These are phyloP conservation scores for Cabera pusaria DNA, from an alignment of 2,888 invertebrate genomes.

Conservation along the genomic window DNA sequence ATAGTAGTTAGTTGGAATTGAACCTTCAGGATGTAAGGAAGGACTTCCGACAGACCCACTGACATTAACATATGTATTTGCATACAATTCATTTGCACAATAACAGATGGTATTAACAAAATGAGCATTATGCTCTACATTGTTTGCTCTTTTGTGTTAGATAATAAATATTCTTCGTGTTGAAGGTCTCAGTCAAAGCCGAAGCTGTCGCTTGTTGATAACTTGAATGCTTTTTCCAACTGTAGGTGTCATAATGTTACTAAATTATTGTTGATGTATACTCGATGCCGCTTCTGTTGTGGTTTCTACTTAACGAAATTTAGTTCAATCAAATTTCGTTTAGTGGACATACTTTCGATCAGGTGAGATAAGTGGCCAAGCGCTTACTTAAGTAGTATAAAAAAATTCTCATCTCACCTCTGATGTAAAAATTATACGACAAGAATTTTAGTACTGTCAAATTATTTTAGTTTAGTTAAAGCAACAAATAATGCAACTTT, in stretches of 20 bases:
- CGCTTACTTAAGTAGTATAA: too few species aligned
- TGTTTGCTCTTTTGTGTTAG: slow-evolving; percentile 23
- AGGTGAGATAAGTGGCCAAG: too few species aligned
- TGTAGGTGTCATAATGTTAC: slow-evolving; percentile 10
- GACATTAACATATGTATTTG: slow-evolving; percentile 33
- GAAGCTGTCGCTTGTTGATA: slow-evolving; percentile 23
- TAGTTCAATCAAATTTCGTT: too few species aligned
- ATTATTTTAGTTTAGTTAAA: too few species aligned
- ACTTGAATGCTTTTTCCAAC: slow-evolving; percentile 4
- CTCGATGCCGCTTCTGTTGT: too few species aligned
- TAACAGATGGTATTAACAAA: slow-evolving; percentile 23
- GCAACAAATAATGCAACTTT: too few species aligned
- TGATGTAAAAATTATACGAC: too few species aligned
- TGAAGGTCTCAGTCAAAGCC: slow-evolving; percentile 24
- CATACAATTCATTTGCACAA: slow-evolving; percentile 33
- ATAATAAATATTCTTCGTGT: slow-evolving; percentile 29
- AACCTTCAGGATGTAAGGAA: slow-evolving; percentile 54
- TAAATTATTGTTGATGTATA: slow-evolving; percentile 11
- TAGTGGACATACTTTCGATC: too few species aligned
- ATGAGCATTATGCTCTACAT: slow-evolving; percentile 23
- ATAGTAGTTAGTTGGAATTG: too few species aligned
- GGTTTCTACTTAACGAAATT: too few species aligned
- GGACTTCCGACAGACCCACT: slow-evolving; percentile 48
- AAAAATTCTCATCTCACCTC: too few species aligned
- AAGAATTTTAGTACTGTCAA: too few species aligned